A percentile compares a stretch with the other conserved stretches of the same genome.
These are phyloP conservation scores for Cydia strobilella DNA, from an alignment of 1,140 invertebrate species.

Conservation along the genomic window DNA sequence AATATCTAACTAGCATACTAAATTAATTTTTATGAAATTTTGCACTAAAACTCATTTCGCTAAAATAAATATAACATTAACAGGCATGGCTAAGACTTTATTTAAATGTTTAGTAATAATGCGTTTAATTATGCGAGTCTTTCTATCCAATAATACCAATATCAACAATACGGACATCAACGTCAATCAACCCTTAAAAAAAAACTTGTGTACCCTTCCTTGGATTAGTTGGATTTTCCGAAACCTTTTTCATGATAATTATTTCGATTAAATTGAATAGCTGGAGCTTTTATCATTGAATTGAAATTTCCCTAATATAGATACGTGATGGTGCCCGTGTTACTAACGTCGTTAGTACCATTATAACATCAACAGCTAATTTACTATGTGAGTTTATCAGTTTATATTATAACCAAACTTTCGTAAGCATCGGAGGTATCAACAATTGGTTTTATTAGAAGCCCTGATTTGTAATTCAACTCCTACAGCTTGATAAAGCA, in stretches of 20 bases:
- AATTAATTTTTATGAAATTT: background rate
- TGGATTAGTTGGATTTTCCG: background rate
- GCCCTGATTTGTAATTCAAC: background rate
- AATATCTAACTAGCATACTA: background rate
- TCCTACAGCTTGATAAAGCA: background rate
- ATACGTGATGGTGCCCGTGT: background rate
- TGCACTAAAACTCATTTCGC: no score
- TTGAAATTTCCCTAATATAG: background rate
- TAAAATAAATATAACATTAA: no score
- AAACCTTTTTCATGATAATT: slow-evolving; percentile 7
- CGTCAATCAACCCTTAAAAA: slow-evolving; percentile 5
- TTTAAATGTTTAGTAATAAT: background rate
- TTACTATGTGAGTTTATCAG: background rate
- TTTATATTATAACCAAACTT: slow-evolving; percentile 9
- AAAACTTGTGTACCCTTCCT: slow-evolving; percentile 17
- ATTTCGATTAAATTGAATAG: slow-evolving; percentile 14
- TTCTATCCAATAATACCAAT: background rate
- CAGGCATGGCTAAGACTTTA: no score
- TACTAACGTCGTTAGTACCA: background rate
- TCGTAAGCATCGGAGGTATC: background rate
- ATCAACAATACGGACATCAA: background rate
- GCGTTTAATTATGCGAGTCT: background rate
- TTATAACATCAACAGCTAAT: background rate
- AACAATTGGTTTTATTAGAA: background rate
- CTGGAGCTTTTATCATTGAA: slow-evolving; percentile 3